Evolutionary conservation across 2,888 invertebrate species (phyloP).

Genomic region (Leucophora obtusa): DNA sequence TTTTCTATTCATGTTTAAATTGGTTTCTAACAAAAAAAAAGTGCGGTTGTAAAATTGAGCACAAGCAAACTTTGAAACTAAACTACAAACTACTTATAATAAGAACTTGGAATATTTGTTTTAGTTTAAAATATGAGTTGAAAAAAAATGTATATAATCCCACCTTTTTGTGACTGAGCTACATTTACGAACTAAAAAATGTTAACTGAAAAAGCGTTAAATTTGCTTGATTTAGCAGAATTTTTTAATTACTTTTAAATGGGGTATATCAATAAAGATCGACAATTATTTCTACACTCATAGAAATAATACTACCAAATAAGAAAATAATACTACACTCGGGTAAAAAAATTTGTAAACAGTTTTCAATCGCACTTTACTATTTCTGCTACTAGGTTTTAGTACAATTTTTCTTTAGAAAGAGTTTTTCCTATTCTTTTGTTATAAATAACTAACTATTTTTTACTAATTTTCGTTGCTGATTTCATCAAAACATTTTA

Average conservation of each 20-base stretch:
- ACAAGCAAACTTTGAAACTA: conserved; percentile 55
- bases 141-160: not conserved
- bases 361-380: no score
- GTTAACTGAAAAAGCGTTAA: not conserved
- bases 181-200: not conserved
- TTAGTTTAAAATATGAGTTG: not conserved
- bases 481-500: no score
- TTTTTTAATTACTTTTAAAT: not conserved
- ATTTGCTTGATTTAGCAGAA: not conserved
- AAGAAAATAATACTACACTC: no score
- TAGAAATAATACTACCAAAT: no score
- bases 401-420: no score
- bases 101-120: conserved; percentile 43
- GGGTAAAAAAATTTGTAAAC: no score
- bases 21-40: conserved; percentile 42
- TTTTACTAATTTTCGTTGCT: no score
- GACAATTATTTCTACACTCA: no score
- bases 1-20: conserved; percentile 48
- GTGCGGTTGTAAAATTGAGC: conserved; percentile 53
- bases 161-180: not conserved
- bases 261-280: no score
- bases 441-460: no score
- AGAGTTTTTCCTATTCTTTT: no score
- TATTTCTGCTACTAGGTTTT: no score
- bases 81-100: conserved; percentile 3